A percentile compares a stretch with the other conserved stretches of the same genome.
Evolutionary conservation across 2,888 invertebrate genomes (phyloP).

Genomic region (Patella depressa): DNA sequence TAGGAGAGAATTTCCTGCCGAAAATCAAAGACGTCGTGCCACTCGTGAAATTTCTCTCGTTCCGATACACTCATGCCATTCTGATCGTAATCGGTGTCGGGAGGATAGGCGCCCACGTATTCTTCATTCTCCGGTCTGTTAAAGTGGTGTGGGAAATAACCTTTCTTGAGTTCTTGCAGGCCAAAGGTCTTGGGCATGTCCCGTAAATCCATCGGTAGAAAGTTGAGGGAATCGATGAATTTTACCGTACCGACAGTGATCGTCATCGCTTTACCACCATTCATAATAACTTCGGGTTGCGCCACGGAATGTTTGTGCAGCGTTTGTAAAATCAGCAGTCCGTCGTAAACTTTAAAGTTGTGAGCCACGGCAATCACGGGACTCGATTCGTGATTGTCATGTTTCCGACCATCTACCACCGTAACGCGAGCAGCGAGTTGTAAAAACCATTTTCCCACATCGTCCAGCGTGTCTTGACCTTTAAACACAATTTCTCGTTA

Average conservation of each 20-base stretch:
- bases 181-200: too few relatives aligned
- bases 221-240: too few relatives aligned
- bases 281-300: neutral
- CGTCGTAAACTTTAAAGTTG: too few relatives aligned
- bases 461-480: neutral
- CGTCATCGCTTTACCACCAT: too few relatives aligned
- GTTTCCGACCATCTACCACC: too few relatives aligned
- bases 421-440: neutral
- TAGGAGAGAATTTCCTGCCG: neutral
- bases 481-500: neutral
- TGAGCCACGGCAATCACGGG: too few relatives aligned
- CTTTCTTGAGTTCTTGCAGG: too few relatives aligned
- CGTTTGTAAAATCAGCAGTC: too few relatives aligned
- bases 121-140: neutral
- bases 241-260: too few relatives aligned
- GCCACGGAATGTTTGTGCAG: neutral
- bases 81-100: too few relatives aligned
- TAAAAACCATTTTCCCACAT: neutral
- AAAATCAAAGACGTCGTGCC: neutral
- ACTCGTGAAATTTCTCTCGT: neutral
- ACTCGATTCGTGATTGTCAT: too few relatives aligned
- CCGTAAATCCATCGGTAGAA: too few relatives aligned
- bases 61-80: neutral
- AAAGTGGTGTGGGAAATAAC: neutral
- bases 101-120: neutral